A percentile compares a stretch with the other conserved stretches of the same genome.
Conservation (phyloP, 1,140 invertebrate genomes). For the Calliopsis andreniformis region DNA sequence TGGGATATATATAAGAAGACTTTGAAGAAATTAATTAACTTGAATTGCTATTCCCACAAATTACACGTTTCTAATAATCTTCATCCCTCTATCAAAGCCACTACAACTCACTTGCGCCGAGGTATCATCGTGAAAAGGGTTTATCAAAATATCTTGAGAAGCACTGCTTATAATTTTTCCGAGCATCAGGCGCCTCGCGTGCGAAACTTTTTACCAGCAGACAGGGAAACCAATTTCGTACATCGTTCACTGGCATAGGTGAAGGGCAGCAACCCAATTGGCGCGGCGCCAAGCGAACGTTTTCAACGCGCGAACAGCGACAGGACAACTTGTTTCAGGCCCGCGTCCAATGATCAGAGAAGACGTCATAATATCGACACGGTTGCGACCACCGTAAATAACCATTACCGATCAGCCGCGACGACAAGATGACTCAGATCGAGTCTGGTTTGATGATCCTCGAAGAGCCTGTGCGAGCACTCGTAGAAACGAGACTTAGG, state of each 20-base stretch:
- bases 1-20: too few relatives aligned
- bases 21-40: too few relatives aligned
- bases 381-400: constrained; percentile 33
- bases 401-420: constrained; percentile 22
- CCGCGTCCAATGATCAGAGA: constrained; percentile 32
- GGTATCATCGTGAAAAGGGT: too few relatives aligned
- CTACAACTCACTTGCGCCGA: too few relatives aligned
- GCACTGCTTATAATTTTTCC: too few relatives aligned
- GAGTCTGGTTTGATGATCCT: not conserved
- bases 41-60: too few relatives aligned
- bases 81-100: too few relatives aligned
- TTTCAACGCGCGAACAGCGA: constrained; percentile 57
- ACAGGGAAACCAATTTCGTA: constrained; percentile 77
- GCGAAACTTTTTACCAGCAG: constrained; percentile 58
- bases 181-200: constrained; percentile 29
- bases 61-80: too few relatives aligned
- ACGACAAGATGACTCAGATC: constrained; percentile 6
- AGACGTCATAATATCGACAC: constrained; percentile 55
- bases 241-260: constrained; percentile 78
- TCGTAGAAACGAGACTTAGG: too few relatives aligned
- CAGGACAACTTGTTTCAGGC: constrained; percentile 46
- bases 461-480: not conserved
- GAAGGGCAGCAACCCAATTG: constrained; percentile 80
- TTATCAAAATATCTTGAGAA: too few relatives aligned
- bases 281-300: constrained; percentile 77